Base-by-base conservation (phyloP, 53 echinoderm and acorn worm species). In the Apostichopus leukothele region DNA sequence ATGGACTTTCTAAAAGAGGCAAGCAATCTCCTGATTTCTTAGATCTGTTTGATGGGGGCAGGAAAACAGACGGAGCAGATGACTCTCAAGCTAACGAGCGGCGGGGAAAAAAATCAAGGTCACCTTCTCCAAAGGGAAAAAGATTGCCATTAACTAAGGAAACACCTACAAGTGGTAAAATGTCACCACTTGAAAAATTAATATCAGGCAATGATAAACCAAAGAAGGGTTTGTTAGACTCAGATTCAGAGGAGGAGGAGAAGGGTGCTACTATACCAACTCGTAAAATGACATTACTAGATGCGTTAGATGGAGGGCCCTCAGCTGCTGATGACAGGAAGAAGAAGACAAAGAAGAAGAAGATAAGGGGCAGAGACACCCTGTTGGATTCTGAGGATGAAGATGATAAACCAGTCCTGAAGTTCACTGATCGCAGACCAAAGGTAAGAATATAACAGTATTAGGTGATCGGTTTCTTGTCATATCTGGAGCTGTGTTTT, bases 341-440 rank as follows among this genome's bases (percentile, higher is more conserved):
- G 78, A 89, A 93, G 74, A 96, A 93, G 39, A 39, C 39, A 89
- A 89, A 90, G 93, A 93, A 89, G 93, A 93, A 89, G 51, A 86
- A 84, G 61, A 79, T 14, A 66, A 71, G 18, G 20, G 71, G 71
- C 1, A 74, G 86, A 51, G 88, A 75, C 50, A 94, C 74, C 1
- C 54, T 86, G n/a, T 57, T 93, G 83, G 88, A 90, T 11, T 90
- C 89, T 53, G 81, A 81, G n/a, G 57, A 81, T 22, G 93, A 93
- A 86, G 92, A 89, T 9, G 89, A 90, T n/a, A 79, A 86, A 20
- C 89, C 92, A 5, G 94, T 94, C 50, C 92, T 92, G 1, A 92
- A 86, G 60, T 92, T 96, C 84, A 89, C 94, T 22, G 93, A 91
- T 75, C 95, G 96, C 71, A 88, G 96, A 71, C 96, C 95, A 53